Percentiles rank a stretch among this genome's conserved stretches.
These are phyloP conservation scores for Vespertilio murinus DNA, from an alignment of 2,797 vertebrate genomes.

Conservation along the genomic window DNA sequence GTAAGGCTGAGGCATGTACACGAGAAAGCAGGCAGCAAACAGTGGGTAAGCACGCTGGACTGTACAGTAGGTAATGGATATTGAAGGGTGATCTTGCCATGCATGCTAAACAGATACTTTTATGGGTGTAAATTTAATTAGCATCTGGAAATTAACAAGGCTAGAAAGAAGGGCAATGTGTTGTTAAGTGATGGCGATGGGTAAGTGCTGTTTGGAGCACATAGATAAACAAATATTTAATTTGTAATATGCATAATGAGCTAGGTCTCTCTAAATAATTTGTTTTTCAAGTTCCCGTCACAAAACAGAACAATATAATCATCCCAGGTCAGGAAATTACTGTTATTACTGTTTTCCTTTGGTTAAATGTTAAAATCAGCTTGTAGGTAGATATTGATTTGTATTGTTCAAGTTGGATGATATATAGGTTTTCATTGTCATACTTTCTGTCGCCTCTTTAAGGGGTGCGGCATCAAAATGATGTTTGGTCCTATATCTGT, in stretches of 20 bases:
- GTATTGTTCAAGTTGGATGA: slow-evolving; percentile 45
- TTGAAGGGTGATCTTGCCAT: slow-evolving; percentile 80
- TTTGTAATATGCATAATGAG: slow-evolving; percentile 81
- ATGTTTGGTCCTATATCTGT: neutral
- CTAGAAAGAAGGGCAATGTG: slow-evolving; percentile 85
- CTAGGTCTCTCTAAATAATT: slow-evolving; percentile 81
- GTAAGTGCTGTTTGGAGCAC: slow-evolving; percentile 81
- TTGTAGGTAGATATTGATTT: slow-evolving; percentile 61
- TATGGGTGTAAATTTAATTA: slow-evolving; percentile 87
- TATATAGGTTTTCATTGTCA: slow-evolving; percentile 62
- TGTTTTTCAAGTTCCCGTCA: slow-evolving; percentile 71
- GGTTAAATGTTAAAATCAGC: slow-evolving; percentile 70
- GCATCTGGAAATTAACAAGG: slow-evolving; percentile 86
- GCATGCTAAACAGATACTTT: slow-evolving; percentile 85
- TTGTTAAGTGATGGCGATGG: slow-evolving; percentile 84
- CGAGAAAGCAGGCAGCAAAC: slow-evolving; percentile 81
- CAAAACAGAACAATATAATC: slow-evolving; percentile 67
- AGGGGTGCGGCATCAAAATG: neutral
- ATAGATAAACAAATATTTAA: slow-evolving; percentile 84
- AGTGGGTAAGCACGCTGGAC: slow-evolving; percentile 78
- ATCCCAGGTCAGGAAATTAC: slow-evolving; percentile 77
- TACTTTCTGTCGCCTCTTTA: slow-evolving; percentile 45
- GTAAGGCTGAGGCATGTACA: slow-evolving; percentile 78
- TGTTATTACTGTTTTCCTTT: slow-evolving; percentile 62
- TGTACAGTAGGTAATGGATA: slow-evolving; percentile 82